Base-by-base conservation (phyloP, 2,113 vertebrate genomes). In the Misgurnus mizolepis region DNA sequence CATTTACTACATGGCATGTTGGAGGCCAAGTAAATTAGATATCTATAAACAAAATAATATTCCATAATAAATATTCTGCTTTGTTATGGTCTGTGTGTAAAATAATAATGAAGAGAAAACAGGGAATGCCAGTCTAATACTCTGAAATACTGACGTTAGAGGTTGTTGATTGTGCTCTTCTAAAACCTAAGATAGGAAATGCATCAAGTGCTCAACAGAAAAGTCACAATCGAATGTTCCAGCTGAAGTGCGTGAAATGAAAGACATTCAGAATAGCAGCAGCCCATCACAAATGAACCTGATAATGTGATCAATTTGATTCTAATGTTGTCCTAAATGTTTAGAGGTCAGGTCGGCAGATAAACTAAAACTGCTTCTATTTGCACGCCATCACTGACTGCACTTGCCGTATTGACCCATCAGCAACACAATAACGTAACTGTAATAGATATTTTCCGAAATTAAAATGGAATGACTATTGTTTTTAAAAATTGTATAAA, bases 301-400 rank as follows among this genome's bases (percentile, higher is more conserved):
- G 40, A 61, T 55, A 60, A 45, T 27, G 56, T 47, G 40, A 74
- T 74, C 12, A 3, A 5, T 74, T 61, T 61, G n/a, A 47, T 61
- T 47, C 18, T 27, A n/a, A 61, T 61, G 71, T 61, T 74, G 45
- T 11, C 11, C 41, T 22, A 22, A 47, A 60, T 62, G 18, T 7
- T 61, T 61, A 43, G 53, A 58, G 53, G 55, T 73, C 70, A 73
- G 55, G 55, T 73, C 53, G 12, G 17, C n/a, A 43, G 66, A 67
- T 47, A 69, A 56, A 50, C 69, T 56, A 56, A 60, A 45, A n/a
- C 17, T 22, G 18, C 72, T 27, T 18, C 7, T 41, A 62, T 75
- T 75, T 75, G 27, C 56, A 47, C 41, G 15, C 18, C 18, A 17
- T n/a, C 53, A 56, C 15, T n/a, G 17, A 71, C 55, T 74, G 71